Evolutionary conservation across 2,797 vertebrate species (phyloP).

Genomic region (Pipistrellus kuhlii): DNA sequence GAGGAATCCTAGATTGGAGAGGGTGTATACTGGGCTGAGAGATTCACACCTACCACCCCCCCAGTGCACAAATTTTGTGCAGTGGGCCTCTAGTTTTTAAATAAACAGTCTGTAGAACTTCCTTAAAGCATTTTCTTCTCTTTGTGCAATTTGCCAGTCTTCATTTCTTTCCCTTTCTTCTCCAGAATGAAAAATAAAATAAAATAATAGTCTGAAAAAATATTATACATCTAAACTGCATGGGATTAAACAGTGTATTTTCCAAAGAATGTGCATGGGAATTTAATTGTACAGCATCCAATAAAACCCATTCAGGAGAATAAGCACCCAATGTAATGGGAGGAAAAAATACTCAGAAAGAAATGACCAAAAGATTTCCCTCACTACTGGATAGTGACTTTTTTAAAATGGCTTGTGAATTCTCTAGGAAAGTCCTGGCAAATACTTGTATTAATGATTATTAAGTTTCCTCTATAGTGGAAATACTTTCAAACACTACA

Average conservation of each 20-base stretch:
- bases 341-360: neutral
- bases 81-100: neutral
- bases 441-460: neutral
- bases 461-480: neutral
- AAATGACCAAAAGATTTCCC: neutral
- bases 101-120: neutral
- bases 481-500: neutral
- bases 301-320: neutral
- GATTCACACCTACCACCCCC: no score
- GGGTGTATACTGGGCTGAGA: no score
- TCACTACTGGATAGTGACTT: conserved; percentile 41
- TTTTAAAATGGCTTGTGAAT: neutral
- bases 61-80: no score
- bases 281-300: neutral
- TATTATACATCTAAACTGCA: neutral
- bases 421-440: neutral
- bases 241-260: neutral
- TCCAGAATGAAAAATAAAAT: neutral
- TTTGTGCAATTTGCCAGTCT: neutral
- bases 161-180: neutral
- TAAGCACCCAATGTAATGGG: neutral
- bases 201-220: neutral
- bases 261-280: neutral
- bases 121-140: neutral
- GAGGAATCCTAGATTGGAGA: no score